phyloP scores from a whole-genome alignment of 2,888 invertebrate species.

The Parthenolecanium corni region DNA sequence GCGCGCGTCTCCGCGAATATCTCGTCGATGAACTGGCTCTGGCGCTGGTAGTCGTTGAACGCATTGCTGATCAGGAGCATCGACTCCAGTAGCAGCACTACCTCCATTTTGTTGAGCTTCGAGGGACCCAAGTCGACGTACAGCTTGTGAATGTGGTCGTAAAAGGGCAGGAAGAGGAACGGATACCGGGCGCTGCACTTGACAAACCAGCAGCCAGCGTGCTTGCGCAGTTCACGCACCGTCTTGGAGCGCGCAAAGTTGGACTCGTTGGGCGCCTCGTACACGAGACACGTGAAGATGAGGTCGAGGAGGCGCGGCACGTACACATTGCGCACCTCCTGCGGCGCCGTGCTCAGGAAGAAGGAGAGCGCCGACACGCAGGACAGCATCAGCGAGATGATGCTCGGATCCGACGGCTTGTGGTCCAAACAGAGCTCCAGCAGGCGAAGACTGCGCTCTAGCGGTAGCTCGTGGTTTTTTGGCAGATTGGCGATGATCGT shows the following conservation, averaged over 20 bases:
- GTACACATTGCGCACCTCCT: constrained; percentile 32
- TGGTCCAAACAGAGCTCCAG: constrained; percentile 65
- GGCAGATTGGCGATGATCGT: constrained; percentile 69
- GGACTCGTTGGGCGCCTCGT: constrained; percentile 36
- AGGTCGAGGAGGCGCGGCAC: constrained; percentile 73
- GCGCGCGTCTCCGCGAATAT: constrained; percentile 37
- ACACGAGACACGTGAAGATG: constrained; percentile 72
- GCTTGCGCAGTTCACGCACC: constrained; percentile 46
- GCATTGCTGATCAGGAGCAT: constrained; percentile 75
- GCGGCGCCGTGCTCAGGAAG: constrained; percentile 76
- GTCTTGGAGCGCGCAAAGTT: constrained; percentile 3
- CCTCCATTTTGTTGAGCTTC: constrained; percentile 13
- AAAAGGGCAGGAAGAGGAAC: constrained; percentile 68
- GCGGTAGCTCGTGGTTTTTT: constrained; percentile 59
- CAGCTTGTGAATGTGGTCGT: constrained; percentile 45
- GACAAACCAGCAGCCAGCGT: constrained; percentile 80
- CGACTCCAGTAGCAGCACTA: constrained; percentile 47
- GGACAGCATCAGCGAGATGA: constrained; percentile 73
- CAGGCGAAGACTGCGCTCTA: constrained; percentile 61
- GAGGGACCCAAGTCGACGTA: constrained; percentile 3
- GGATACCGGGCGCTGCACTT: constrained; percentile 83
- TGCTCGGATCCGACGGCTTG: constrained; percentile 64
- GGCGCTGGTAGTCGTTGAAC: constrained; percentile 73
- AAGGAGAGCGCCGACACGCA: constrained; percentile 85
- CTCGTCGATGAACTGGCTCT: constrained; percentile 55